Base-by-base conservation (phyloP, 2,888 invertebrate genomes). In the Lepidochitona cinerea region DNA sequence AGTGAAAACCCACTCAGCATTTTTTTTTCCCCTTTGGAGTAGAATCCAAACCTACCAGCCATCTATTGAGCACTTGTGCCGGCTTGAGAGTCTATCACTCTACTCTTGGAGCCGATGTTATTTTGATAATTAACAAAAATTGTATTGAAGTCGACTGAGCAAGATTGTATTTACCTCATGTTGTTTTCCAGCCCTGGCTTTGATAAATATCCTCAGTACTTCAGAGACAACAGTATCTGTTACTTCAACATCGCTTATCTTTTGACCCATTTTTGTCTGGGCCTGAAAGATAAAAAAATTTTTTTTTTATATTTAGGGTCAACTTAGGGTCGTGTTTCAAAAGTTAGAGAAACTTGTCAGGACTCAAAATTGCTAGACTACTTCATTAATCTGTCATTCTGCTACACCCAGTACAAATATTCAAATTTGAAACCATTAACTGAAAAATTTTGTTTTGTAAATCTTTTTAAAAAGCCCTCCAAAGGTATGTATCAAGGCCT, bases 151-250 rank as follows among this genome's bases (percentile, higher is more conserved):
- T 49, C 18, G 18, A 1, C 23, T 49, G 49, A 18, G 18, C 41
- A 12, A 4, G 49, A 49, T 2, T n/a, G 49, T 7, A 7, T 7
- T 59, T 77, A 88, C 88, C 84, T 88, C 84, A 72, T 87, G 86
- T 37, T 85, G 84, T 52, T 84, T 84, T 3, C 87, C 86, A 77
- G 86, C 96, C 86, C 96, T 95, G 0, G 97, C 96, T 85, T 96
- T 96, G 81, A 98, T 92, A 89, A 97, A 98, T 89, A 98, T 95
- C 79, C 98, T 92, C 41, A 99, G 92, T 70, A 98, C 94, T 90
- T 98, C 98, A 74, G 96, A 96, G 26, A 98, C 93, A 89, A 97
- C 97, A 32, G 95, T 94, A 74, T 96, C 96, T 0, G 96, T 97
- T 69, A 98, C 95, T 74, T 97, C 97, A 78, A 97, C 95, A 74